phyloP scores from a whole-genome alignment of 2,113 vertebrate species.

The Heteronetta atricapilla region DNA sequence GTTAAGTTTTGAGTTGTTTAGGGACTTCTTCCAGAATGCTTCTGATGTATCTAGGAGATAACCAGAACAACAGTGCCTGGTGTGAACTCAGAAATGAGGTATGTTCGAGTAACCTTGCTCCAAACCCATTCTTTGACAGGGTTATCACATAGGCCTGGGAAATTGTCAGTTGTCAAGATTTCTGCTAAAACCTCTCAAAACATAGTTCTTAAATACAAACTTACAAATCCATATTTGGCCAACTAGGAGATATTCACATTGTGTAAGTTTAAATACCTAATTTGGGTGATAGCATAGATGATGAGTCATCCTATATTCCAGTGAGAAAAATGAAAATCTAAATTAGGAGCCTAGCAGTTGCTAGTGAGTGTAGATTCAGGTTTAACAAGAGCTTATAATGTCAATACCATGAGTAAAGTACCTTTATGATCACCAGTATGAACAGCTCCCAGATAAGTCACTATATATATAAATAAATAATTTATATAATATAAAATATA shows the following conservation, averaged over 20 bases:
- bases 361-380: not conserved
- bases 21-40: not conserved
- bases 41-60: not conserved
- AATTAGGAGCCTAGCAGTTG: not conserved
- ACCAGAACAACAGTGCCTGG: fast-evolving
- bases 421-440: not conserved
- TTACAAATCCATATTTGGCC: not conserved
- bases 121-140: not conserved
- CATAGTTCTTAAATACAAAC: not conserved
- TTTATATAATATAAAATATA: not conserved
- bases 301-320: not conserved
- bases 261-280: not conserved
- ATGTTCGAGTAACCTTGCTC: not conserved
- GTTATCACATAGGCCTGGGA: not conserved
- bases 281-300: not conserved
- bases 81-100: not conserved
- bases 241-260: not conserved
- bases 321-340: not conserved
- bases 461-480: not conserved
- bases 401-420: not conserved
- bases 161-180: not conserved
- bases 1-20: not conserved
- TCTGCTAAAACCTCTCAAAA: not conserved
- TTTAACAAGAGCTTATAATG: not conserved
- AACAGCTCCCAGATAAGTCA: not conserved